A percentile compares a stretch with the other conserved stretches of the same genome.
phyloP scores from a whole-genome alignment of 2,888 invertebrate genomes.

The Habrosyne pyritoides region DNA sequence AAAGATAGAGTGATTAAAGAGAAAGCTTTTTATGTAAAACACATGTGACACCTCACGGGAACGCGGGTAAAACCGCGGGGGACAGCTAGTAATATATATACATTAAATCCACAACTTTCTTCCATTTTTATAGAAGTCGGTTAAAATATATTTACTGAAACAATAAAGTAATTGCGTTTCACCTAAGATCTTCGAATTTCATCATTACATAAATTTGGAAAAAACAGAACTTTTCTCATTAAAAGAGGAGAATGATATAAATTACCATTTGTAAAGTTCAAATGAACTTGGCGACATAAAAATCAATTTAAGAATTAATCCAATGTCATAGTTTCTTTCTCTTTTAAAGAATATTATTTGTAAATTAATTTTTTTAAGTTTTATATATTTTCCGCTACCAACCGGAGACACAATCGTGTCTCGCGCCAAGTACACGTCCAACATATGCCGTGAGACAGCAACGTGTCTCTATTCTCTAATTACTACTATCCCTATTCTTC shows the following conservation, averaged over 20 bases:
- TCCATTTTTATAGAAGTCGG: background rate
- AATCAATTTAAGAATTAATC: slow-evolving; percentile 21
- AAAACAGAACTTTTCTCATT: slow-evolving; percentile 34
- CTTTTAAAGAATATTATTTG: background rate
- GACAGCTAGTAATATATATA: no score
- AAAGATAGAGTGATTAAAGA: no score
- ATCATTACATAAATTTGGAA: slow-evolving; percentile 8
- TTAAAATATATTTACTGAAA: background rate
- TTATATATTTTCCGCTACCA: no score
- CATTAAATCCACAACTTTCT: no score
- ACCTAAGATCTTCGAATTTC: background rate
- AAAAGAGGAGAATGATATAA: slow-evolving; percentile 36
- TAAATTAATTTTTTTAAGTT: background rate
- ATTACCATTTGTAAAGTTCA: slow-evolving; percentile 36
- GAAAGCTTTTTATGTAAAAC: no score
- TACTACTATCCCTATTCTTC: no score
- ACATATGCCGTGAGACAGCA: no score
- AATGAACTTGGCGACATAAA: slow-evolving; percentile 20
- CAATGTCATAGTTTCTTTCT: slow-evolving; percentile 6
- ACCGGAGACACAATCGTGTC: no score
- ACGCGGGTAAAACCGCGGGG: no score
- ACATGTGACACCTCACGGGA: no score
- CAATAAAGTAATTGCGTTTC: background rate
- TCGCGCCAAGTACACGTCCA: no score
- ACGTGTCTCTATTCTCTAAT: no score